Evolutionary conservation across 2,888 invertebrate genomes (phyloP), one percentile per base, ranked within the genome.

Genomic region (Acleris holmiana): DNA sequence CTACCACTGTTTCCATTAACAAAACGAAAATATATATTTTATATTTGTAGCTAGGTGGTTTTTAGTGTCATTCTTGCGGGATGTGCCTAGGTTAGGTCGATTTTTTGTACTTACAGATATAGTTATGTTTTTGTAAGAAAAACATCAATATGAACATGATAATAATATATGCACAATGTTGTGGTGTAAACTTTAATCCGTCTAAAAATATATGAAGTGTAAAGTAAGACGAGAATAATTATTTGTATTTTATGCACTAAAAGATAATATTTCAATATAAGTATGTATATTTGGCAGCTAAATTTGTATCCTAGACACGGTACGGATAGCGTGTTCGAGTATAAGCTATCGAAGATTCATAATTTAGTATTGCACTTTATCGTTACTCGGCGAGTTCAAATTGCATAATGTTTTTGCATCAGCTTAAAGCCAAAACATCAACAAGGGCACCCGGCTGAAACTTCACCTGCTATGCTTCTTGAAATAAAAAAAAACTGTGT

Each of bases 281-380:
- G 18, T 29, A 35, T 48, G 59, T 55, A 55, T 65, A 65, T 65
- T 65, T 65, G 65, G 65, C 65, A 65, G 55, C 59, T 60, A 50
- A 54, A 35, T 46, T 46, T 29, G 55, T 58, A 57, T 40, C 48
- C 47, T 53, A 64, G 49, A 44, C 41, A 58, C 41, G 47, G 48
- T 48, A 59, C 58, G 48, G 58, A n/a, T 25, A 59, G 55, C 49
- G 48, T 44, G 17, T 48, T n/a, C 44, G 21, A 48, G 23, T 29
- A 19, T 0, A 59, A 54, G 58, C 65, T 44, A 59, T 58, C 41
- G 19, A 51, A 51, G 47, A 49, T n/a, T 59, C 54, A 54, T 59
- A 58, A 64, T 53, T 59, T 60, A 59, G 41, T 60, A 65, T 64
- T 64, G 64, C 64, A 64, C 64, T 64, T 49, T 55, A 59, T 58